phyloP scores from a whole-genome alignment of 2,797 vertebrate genomes.

The Melanotaenia nigrans region DNA sequence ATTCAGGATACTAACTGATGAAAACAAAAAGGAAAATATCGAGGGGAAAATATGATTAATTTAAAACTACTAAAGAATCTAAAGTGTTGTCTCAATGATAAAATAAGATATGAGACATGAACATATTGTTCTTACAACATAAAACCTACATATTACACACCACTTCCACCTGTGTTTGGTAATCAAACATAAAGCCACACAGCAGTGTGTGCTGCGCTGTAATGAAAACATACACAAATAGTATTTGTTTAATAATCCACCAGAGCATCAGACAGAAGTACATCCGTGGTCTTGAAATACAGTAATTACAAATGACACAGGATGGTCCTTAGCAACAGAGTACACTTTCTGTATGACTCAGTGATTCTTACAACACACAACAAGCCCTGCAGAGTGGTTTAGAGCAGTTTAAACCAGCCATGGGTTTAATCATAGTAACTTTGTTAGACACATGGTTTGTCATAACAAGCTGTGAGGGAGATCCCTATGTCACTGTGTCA shows the following conservation, averaged over 20 bases:
- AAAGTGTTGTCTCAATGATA: not conserved
- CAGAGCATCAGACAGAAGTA: not conserved
- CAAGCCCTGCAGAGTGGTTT: not conserved
- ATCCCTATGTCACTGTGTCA: not conserved
- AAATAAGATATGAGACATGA: not conserved
- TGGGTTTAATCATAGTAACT: not conserved
- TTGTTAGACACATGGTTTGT: not conserved
- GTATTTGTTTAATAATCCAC: not conserved
- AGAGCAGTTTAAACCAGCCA: slow-evolving; percentile 11
- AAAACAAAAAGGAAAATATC: not conserved
- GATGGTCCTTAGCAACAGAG: not conserved
- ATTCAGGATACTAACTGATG: not conserved
- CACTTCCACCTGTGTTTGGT: not conserved
- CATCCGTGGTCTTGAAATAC: slow-evolving; percentile 10
- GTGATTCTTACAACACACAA: not conserved
- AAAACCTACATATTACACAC: not conserved
- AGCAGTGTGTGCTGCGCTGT: not conserved
- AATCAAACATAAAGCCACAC: not conserved
- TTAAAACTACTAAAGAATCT: not conserved
- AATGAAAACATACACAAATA: not conserved
- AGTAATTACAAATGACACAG: slow-evolving; percentile 16
- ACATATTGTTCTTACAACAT: not conserved
- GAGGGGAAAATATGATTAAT: not conserved
- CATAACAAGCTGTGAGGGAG: not conserved
- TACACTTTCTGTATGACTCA: slow-evolving; percentile 27